Base-by-base conservation (phyloP, 1,140 invertebrate genomes). In the Cardiocondyla obscurior region DNA sequence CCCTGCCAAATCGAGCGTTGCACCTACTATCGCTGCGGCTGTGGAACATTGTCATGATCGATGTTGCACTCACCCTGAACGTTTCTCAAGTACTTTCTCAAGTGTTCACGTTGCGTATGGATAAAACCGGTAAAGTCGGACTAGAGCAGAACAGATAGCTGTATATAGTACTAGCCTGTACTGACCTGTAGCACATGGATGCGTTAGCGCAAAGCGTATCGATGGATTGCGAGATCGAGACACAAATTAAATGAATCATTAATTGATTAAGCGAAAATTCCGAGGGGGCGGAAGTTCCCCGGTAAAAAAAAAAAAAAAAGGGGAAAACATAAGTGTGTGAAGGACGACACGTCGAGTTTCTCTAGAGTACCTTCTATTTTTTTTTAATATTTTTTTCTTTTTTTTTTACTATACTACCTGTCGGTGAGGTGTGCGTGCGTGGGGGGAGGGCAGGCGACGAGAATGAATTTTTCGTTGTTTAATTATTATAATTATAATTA, bases 171-270 rank as follows among this genome's bases (percentile, higher is more conserved):
- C 90, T 93, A 93, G 93, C 92, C 92, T 94, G 93, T 94, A 94
- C 93, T 94, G 93, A 94, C 93, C 93, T 94, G 93, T 94, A 94
- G 93, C 93, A 94, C 93, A 94, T 94, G 93, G 93, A 94, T 94
- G 93, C 62, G 44, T 91, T 90, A 93, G 92, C 90, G 89, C 85
- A 87, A 87, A 86, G 82, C 83, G 88, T 49, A 85, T 89, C 86
- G 87, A 84, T 89, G 88, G 87, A 89, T 89, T 89, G 86, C 86
- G 87, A 88, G 83, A 82, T 83, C 84, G 84, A 69, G 64, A 87
- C 49, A 74, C 64, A 55, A 73, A 83, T 83, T 69, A 39, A 44
- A 46, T 4, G n/a, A n/a, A n/a, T n/a, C n/a, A n/a, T n/a, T n/a
- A n/a, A n/a, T n/a, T n/a, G n/a, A n/a, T n/a, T 81, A 81, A 84